Base-by-base conservation (phyloP, 2,888 invertebrate genomes). In the Seira sanloemensis region DNA sequence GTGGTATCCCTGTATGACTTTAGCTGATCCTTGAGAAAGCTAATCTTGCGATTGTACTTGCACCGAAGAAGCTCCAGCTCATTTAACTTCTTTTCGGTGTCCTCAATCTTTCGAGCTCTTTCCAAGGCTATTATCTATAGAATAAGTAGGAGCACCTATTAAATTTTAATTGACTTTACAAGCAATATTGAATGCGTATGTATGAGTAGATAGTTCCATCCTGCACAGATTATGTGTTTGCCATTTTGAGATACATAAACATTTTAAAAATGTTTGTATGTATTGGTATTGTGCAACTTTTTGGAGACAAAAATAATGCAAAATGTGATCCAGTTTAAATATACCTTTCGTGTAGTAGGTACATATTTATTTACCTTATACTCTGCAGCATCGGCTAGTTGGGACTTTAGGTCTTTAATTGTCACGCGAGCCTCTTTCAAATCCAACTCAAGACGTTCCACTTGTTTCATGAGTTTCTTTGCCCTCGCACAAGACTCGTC, bases 331-430 rank as follows among this genome's bases (percentile, higher is more conserved):
- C n/a, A n/a, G n/a, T 46, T 46, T 9, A 46, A 46, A 46, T 18
- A 19, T 73, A 46, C 46, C 12, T 46, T 7, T 46, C 12, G 12
- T 7, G 46, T 46, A 46, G 46, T 9, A 46, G 46, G 46, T 12
- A 46, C 12, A 7, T 7, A 46, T 9, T 46, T 19, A 18, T 74
- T 67, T 91, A 95, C 96, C 93, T 97, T 97, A 90, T 95, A 96
- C 90, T 97, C 96, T 0, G 96, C 96, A 0, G 96, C 96, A 91
- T 97, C 96, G 0, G 95, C 94, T 7, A 97, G 91, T 90, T 97
- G 97, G 0, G 95, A 94, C 91, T 97, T 96, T 67, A 97, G 93
- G 90, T 97, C 97, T 18, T 96, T 94, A 46, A 96, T 93, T 89
- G 96, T 95, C 0, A 95, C 93, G 86, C 96, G 94, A n/a, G 96